Conservation (phyloP, 2,888 invertebrate species). For the Micropterix aruncella region DNA sequence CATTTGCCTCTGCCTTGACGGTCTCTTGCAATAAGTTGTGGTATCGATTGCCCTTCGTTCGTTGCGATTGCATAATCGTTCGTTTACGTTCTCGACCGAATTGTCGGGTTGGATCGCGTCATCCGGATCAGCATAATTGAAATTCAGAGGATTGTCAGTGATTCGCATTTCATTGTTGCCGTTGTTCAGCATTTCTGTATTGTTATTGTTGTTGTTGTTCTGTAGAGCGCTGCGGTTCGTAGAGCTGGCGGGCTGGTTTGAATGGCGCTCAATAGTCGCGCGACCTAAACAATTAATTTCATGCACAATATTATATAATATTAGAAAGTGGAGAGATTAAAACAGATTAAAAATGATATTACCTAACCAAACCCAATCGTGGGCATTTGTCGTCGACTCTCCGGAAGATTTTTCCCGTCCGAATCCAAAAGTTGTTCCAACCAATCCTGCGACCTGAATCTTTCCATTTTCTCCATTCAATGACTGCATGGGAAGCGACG, state of each 20-base stretch:
- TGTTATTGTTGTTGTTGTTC: slow-evolving; percentile 16
- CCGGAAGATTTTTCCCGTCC: slow-evolving; percentile 48
- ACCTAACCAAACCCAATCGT: slow-evolving; percentile 95
- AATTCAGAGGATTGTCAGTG: slow-evolving; percentile 62
- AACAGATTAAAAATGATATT: slow-evolving; percentile 11
- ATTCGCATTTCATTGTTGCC: slow-evolving; percentile 52
- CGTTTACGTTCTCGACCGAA: slow-evolving; percentile 37
- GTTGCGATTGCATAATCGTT: slow-evolving; percentile 9
- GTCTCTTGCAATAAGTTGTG: slow-evolving; percentile 58
- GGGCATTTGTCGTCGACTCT: slow-evolving; percentile 79
- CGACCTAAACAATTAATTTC: slow-evolving; percentile 25
- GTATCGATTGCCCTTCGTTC: slow-evolving; percentile 38
- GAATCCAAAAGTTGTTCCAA: slow-evolving; percentile 40
- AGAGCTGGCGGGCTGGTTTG: slow-evolving; percentile 27
- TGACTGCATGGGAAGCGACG: slow-evolving; percentile 12
- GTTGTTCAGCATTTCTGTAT: slow-evolving; percentile 18
- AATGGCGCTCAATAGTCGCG: slow-evolving; percentile 43
- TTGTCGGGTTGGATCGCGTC: slow-evolving; percentile 37
- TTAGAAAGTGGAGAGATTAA: too few relatives aligned
- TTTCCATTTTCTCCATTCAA: slow-evolving; percentile 12
- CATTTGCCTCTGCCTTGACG: slow-evolving; percentile 22
- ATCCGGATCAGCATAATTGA: slow-evolving; percentile 53
- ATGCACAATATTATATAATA: slow-evolving; percentile 22
- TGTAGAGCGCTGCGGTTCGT: slow-evolving; percentile 28
- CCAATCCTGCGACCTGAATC: slow-evolving; percentile 36